A percentile compares a stretch with the other conserved stretches of the same genome.
These are phyloP conservation scores for Lasioglossum vierecki DNA, from an alignment of 2,888 invertebrate species.

Conservation along the genomic window DNA sequence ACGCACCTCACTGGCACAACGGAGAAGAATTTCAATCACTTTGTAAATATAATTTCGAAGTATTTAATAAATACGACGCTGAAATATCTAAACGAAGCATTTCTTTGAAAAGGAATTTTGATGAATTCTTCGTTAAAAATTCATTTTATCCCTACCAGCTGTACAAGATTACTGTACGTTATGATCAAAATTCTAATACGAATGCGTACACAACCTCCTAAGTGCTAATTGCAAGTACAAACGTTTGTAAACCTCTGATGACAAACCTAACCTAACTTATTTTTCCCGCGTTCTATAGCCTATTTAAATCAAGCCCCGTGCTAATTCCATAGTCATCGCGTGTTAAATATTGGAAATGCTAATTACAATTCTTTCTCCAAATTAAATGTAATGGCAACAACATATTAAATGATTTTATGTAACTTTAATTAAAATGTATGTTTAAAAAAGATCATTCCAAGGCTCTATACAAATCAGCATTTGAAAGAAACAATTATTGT, in stretches of 20 bases:
- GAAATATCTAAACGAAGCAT: neutral
- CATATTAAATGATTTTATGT: neutral
- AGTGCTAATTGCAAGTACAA: neutral
- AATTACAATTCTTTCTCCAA: neutral
- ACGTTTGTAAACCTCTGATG: conserved; percentile 28
- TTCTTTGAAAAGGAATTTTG: neutral
- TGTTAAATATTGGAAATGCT: neutral
- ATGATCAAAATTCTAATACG: conserved; percentile 29
- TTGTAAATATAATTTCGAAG: neutral
- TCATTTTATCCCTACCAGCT: conserved; percentile 1
- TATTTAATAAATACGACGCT: neutral
- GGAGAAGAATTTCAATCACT: neutral
- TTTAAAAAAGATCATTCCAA: neutral
- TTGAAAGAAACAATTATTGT: neutral
- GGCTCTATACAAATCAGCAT: neutral
- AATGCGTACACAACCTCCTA: neutral
- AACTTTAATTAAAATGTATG: neutral
- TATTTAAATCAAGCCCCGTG: conserved; percentile 19
- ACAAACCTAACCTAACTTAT: conserved; percentile 59
- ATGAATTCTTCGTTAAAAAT: conserved; percentile 1
- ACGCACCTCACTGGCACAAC: neutral
- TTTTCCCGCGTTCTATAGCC: conserved; percentile 60
- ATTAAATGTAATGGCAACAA: neutral
- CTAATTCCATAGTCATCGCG: neutral
- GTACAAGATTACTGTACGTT: conserved; percentile 1